A percentile compares a stretch with the other conserved stretches of the same genome.
Evolutionary conservation across 2,888 invertebrate genomes (phyloP).

Genomic region (Agapetus fuscipes): DNA sequence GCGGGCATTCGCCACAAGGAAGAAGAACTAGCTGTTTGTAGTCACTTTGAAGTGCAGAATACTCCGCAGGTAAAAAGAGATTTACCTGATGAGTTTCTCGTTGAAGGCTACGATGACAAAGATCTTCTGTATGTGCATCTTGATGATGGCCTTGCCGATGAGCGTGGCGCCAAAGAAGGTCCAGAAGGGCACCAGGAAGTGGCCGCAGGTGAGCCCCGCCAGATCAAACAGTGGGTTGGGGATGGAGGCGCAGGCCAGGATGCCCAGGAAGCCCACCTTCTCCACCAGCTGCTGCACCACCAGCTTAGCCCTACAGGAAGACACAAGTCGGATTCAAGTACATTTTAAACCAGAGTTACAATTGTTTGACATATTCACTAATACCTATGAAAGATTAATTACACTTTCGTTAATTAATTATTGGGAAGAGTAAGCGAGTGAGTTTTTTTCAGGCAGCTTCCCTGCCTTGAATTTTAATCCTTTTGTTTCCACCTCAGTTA

Average conservation of each 20-base stretch:
- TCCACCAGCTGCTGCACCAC: slow-evolving; percentile 85
- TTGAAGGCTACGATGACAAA: slow-evolving; percentile 97
- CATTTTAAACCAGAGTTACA: too few relatives aligned
- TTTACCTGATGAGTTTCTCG: slow-evolving; percentile 77
- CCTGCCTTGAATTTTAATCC: too few relatives aligned
- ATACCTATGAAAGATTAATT: background rate
- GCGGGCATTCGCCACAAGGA: too few relatives aligned
- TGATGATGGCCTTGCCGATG: slow-evolving; percentile 93
- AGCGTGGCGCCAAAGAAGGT: slow-evolving; percentile 99
- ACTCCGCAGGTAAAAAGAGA: too few relatives aligned
- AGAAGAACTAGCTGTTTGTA: background rate
- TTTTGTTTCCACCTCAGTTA: too few relatives aligned
- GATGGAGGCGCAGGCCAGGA: slow-evolving; percentile 91
- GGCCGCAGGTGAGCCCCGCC: slow-evolving; percentile 97
- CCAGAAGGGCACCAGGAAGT: slow-evolving; percentile 98
- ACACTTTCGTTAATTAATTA: too few relatives aligned
- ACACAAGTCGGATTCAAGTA: background rate
- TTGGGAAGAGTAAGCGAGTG: too few relatives aligned
- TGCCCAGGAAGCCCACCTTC: slow-evolving; percentile 91
- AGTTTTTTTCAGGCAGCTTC: too few relatives aligned
- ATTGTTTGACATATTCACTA: background rate
- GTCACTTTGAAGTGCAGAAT: slow-evolving; percentile 15
- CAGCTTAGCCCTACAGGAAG: slow-evolving; percentile 57
- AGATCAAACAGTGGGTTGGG: slow-evolving; percentile 99
- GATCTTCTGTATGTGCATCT: slow-evolving; percentile 96